A percentile compares a stretch with the other conserved stretches of the same genome.
These are phyloP conservation scores for Siniperca knerii DNA, from an alignment of 2,113 vertebrate species.

Conservation along the genomic window DNA sequence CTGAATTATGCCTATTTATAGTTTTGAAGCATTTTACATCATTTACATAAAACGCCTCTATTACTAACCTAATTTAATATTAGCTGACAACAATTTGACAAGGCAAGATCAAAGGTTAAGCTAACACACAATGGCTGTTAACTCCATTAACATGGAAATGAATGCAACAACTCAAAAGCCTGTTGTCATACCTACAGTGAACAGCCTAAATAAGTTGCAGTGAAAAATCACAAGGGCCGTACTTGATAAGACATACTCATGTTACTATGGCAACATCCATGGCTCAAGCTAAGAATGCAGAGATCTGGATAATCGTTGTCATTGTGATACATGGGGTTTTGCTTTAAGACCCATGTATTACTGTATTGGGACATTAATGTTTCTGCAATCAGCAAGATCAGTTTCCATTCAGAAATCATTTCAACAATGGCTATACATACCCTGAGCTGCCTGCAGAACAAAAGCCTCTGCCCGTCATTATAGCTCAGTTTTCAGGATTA, in stretches of 20 bases:
- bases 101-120: conserved; percentile 78
- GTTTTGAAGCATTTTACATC: conserved; percentile 73
- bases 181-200: conserved; percentile 88
- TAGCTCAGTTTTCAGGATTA: not conserved
- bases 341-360: conserved; percentile 65
- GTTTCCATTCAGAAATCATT: conserved; percentile 60
- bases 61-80: conserved; percentile 75
- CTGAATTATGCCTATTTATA: conserved; percentile 80
- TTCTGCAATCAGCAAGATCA: conserved; percentile 28
- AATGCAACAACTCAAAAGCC: conserved; percentile 84
- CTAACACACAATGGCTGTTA: conserved; percentile 77
- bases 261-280: conserved; percentile 89
- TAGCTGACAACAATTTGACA: conserved; percentile 77
- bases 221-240: conserved; percentile 86
- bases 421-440: conserved; percentile 29
- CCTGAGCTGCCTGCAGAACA: conserved; percentile 30
- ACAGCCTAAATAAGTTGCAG: conserved; percentile 88
- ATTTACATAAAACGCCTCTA: conserved; percentile 80
- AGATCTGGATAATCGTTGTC: conserved; percentile 84
- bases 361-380: conserved; percentile 58
- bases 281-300: conserved; percentile 87
- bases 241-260: conserved; percentile 89
- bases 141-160: conserved; percentile 86
- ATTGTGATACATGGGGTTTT: conserved; percentile 75
- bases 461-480: conserved; percentile 35